Evolutionary conservation across 1,140 invertebrate species (phyloP), one percentile per base, ranked within the genome.

Genomic region (Caenorhabditis latens): DNA sequence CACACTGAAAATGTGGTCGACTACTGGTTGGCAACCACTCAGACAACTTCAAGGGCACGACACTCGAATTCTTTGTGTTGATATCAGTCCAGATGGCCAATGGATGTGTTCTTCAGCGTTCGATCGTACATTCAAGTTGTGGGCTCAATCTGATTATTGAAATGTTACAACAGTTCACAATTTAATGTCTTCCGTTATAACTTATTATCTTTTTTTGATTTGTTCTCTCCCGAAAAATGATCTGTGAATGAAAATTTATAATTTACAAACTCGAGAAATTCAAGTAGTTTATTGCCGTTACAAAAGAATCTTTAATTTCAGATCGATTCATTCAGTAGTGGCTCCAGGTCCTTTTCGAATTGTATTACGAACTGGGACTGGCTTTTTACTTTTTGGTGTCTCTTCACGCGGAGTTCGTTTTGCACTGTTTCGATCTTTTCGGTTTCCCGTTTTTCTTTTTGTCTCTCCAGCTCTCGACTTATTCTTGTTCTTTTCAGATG

Each of bases 101-200:
- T 98, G 95, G 91, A 97, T 99, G 88, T 97, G 95, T 4, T 98
- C 97, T 1, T 95, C 95, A 87, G 98, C 97, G 0, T 99, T 96
- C 93, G 98, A 99, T 94, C 94, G 97, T 88, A 99, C 98, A 1
- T 98, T 99, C 93, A 99, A 99, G 94, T 93, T 99, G 4, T 99
- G 98, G 98, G 84, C 86, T 24, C 58, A 46, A 82, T 84, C 87
- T 19, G 84, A 85, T 42, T 88, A 85, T 50, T 84, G 48, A 84
- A 53, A 4, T 75, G 67, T n/a, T n/a, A 46, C 46, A 32, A 32
- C 40, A 43, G 19, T n/a, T 9, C 53, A 2, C 14, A 24, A 53
- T 79, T n/a, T 50, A 9, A 50, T 61, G 11, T 50, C 24, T 50
- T 8, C 19, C 9, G 40, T 65, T 40, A 40, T 11, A 40, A 58